Base-by-base conservation (phyloP, 1,140 invertebrate genomes). In the Monomorium pharaonis region DNA sequence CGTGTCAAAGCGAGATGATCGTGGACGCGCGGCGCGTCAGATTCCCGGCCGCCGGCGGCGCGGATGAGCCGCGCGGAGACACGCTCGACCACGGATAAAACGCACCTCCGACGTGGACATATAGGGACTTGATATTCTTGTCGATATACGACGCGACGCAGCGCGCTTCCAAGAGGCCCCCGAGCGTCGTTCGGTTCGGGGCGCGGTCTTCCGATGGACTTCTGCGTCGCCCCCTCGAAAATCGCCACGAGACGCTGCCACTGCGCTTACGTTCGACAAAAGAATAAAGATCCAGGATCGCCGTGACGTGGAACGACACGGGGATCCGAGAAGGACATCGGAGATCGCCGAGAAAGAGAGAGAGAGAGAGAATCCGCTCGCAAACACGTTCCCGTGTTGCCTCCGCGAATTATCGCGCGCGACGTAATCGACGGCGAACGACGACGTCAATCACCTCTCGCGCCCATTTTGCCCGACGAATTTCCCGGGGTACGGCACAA, bases 201-300 rank as follows among this genome's bases (percentile, higher is more conserved):
- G 76, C 77, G 77, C 77, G 77, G 63, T 18, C 30, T 37, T 51
- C 27, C 33, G 49, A 5, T 37, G 21, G 42, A 44, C 37, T 47
- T 47, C n/a, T n/a, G 18, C 21, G 14, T 30, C 4, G 44, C 9
- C 16, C 16, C 16, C 21, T 44, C 54, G 3, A 7, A 33, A 56
- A 37, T 37, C n/a, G 30, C 16, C 70, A 12, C 0, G 12, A 27
- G 37, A 70, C 47, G 63, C 3, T 7, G 24, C 44, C n/a, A n/a
- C n/a, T 47, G 12, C 0, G 24, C 5, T 51, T 33, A 33, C 27
- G 27, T n/a, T n/a, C n/a, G n/a, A 37, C 7, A 37, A 6, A 37
- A 7, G 18, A 21, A 21, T 21, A 56, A 24, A 37, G 30, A 70
- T 70, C 0, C 67, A 5, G 21, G n/a, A n/a, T n/a, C n/a, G n/a